Evolutionary conservation across 2,113 vertebrate genomes (phyloP).

Genomic region (Elgaria multicarinata): DNA sequence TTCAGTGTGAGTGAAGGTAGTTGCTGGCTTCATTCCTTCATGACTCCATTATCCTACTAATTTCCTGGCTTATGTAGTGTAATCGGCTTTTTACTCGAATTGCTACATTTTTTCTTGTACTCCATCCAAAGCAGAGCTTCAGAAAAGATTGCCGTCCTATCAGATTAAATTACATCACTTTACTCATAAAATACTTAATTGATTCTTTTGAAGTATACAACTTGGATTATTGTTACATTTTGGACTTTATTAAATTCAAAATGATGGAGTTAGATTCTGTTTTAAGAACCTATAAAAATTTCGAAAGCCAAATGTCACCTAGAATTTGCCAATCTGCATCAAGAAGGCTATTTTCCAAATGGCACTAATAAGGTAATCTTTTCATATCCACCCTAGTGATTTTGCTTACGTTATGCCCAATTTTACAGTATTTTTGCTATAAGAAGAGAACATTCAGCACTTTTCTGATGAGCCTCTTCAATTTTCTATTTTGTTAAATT

Average conservation of each 20-base stretch:
- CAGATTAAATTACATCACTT: constrained; percentile 18
- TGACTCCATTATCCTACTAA: constrained; percentile 13
- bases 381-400: not conserved
- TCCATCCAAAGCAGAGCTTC: constrained; percentile 4
- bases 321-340: constrained; percentile 8
- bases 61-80: constrained; percentile 11
- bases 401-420: not conserved
- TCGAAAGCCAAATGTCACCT: not conserved
- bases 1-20: not conserved
- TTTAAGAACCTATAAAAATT: constrained; percentile 11
- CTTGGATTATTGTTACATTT: not conserved
- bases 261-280: not conserved
- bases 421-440: not conserved
- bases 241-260: not conserved
- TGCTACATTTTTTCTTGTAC: constrained; percentile 2
- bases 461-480: not conserved
- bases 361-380: constrained; percentile 13
- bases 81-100: constrained; percentile 7
- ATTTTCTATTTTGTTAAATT: constrained; percentile 6
- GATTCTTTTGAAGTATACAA: constrained; percentile 8
- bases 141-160: not conserved
- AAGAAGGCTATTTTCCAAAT: not conserved
- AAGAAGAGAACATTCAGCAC: not conserved
- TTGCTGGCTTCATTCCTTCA: constrained; percentile 6
- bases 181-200: constrained; percentile 7